These are phyloP conservation scores for Sebastes variabilis DNA, from an alignment of 2,797 vertebrate genomes.

Conservation along the genomic window DNA sequence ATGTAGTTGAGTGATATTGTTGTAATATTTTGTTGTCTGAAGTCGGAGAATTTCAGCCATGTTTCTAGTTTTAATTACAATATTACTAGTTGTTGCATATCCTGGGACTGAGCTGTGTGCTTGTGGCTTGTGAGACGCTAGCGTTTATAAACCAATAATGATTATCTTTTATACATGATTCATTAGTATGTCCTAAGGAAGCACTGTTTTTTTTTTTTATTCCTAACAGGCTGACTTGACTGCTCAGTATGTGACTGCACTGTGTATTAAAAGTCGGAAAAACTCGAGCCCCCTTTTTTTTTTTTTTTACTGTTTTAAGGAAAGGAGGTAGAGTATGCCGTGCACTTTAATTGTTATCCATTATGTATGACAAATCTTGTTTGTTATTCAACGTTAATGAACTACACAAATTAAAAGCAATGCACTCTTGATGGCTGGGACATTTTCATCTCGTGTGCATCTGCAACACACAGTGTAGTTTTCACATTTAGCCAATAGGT, in stretches of 20 bases:
- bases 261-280: slow-evolving; percentile 53
- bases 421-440: slow-evolving; percentile 45
- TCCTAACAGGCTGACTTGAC: slow-evolving; percentile 76
- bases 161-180: slow-evolving; percentile 85
- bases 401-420: slow-evolving; percentile 67
- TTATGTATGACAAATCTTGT: slow-evolving; percentile 65
- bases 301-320: slow-evolving; percentile 18
- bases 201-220: slow-evolving; percentile 64
- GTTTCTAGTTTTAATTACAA: slow-evolving; percentile 79
- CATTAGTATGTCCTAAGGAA: slow-evolving; percentile 84
- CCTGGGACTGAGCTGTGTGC: slow-evolving; percentile 75
- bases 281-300: slow-evolving; percentile 11
- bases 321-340: slow-evolving; percentile 13
- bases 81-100: slow-evolving; percentile 82
- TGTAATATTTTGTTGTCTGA: slow-evolving; percentile 32
- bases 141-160: slow-evolving; percentile 83
- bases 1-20: slow-evolving; percentile 3
- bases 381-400: slow-evolving; percentile 72
- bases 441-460: slow-evolving; percentile 36
- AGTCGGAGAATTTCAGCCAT: slow-evolving; percentile 51
- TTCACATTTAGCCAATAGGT: slow-evolving; percentile 88
- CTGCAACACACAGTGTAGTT: slow-evolving; percentile 78
- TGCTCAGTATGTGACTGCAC: slow-evolving; percentile 63
- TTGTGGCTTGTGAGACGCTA: slow-evolving; percentile 74
- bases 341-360: slow-evolving; percentile 65